Conservation (phyloP, 2,113 vertebrate species). For the Lathamus discolor region DNA sequence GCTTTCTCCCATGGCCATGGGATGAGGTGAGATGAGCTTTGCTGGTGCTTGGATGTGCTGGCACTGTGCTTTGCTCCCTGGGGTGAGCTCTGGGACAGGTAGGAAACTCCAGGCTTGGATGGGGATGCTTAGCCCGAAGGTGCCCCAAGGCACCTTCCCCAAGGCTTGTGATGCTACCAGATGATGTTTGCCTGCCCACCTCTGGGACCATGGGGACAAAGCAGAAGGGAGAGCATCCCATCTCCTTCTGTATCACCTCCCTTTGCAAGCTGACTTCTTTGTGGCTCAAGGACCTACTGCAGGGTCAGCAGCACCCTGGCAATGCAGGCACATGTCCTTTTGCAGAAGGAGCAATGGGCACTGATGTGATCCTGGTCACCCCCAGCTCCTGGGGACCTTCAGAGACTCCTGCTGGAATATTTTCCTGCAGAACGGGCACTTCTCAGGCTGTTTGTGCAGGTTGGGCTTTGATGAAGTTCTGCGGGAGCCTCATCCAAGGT, state of each 20-base stretch:
- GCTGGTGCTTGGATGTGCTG: too few species aligned
- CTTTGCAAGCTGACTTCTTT: neutral
- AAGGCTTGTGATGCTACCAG: neutral
- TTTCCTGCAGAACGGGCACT: fast-evolving
- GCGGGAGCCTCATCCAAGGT: neutral
- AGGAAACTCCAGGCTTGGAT: neutral
- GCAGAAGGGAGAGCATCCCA: neutral
- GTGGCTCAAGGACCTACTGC: neutral
- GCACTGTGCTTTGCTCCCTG: neutral
- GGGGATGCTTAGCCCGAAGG: neutral
- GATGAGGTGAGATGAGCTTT: neutral
- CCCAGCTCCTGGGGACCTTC: neutral
- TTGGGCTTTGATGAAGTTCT: neutral
- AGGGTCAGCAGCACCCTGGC: neutral
- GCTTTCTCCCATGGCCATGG: fast-evolving
- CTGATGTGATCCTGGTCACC: fast-evolving
- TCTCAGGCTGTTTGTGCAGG: neutral
- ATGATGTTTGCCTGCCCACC: neutral
- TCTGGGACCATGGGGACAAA: neutral
- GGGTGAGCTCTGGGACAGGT: neutral
- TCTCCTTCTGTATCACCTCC: neutral
- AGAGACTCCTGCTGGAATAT: neutral
- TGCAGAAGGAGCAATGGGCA: neutral
- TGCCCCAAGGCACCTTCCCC: neutral
- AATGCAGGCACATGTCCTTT: fast-evolving